Evolutionary conservation across 2,113 vertebrate genomes (phyloP).

Genomic region (Etheostoma spectabile): DNA sequence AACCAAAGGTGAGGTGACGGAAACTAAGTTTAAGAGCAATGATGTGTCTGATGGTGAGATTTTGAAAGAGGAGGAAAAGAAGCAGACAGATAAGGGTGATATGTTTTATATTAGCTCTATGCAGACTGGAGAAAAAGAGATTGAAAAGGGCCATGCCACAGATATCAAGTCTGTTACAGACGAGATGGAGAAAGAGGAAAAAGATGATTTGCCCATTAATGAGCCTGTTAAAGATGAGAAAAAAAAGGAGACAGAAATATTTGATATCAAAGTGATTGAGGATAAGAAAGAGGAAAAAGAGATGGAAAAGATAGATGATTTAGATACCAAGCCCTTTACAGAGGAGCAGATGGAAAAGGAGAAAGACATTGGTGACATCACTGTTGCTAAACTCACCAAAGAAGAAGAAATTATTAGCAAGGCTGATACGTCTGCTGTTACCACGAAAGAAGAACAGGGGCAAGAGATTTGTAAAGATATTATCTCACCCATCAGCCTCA

Average conservation of each 20-base stretch:
- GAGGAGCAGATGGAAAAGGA: slow-evolving; percentile 35
- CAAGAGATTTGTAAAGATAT: slow-evolving; percentile 46
- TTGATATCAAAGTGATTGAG: slow-evolving; percentile 17
- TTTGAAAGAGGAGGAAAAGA: slow-evolving; percentile 55
- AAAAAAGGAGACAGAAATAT: slow-evolving; percentile 28
- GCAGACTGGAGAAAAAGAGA: slow-evolving; percentile 46
- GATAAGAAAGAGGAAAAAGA: slow-evolving; percentile 73
- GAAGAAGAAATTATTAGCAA: slow-evolving; percentile 50
- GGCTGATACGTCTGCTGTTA: slow-evolving; percentile 15
- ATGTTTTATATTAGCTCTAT: slow-evolving; percentile 1
- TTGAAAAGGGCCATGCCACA: neutral
- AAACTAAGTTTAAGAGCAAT: slow-evolving; percentile 14
- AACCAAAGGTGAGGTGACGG: slow-evolving; percentile 23
- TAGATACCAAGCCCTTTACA: slow-evolving; percentile 38
- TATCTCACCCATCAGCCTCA: slow-evolving; percentile 10
- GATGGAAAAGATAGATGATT: slow-evolving; percentile 36
- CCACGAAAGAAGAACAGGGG: slow-evolving; percentile 26
- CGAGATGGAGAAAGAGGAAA: slow-evolving; percentile 30
- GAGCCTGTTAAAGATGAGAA: slow-evolving; percentile 74
- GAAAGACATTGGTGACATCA: slow-evolving; percentile 42
- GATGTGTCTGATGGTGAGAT: slow-evolving; percentile 15
- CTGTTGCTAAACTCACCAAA: slow-evolving; percentile 36
- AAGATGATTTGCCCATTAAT: neutral
- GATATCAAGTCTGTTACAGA: slow-evolving; percentile 46
- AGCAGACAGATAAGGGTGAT: slow-evolving; percentile 47